Evolutionary conservation across 2,888 invertebrate species (phyloP).

Genomic region (Melolontha melolontha): DNA sequence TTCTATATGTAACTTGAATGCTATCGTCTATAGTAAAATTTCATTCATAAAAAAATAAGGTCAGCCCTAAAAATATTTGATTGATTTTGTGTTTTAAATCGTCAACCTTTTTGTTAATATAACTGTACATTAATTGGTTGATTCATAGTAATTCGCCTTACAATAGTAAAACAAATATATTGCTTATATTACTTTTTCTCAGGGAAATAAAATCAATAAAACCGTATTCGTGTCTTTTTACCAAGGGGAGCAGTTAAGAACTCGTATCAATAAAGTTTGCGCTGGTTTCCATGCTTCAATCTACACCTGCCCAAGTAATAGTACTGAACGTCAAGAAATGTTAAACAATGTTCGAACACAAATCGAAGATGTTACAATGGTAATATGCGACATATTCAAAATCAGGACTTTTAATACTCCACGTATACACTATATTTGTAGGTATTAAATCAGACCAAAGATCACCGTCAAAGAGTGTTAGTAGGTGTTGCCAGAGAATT

Average conservation of each 20-base stretch:
- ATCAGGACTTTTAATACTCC: too few relatives aligned
- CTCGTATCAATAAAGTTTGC: conserved; percentile 91
- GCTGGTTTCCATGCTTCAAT: conserved; percentile 91
- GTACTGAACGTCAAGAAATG: conserved; percentile 87
- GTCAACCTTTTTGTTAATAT: too few relatives aligned
- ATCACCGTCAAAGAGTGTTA: conserved; percentile 87
- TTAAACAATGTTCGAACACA: conserved; percentile 88
- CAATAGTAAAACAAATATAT: too few relatives aligned
- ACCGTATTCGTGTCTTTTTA: conserved; percentile 89
- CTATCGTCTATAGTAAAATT: too few relatives aligned
- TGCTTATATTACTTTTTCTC: conserved; percentile 48
- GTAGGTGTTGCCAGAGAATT: conserved; percentile 88
- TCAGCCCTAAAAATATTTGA: too few relatives aligned
- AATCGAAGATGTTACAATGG: conserved; percentile 87
- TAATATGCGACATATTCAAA: neutral
- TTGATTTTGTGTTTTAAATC: too few relatives aligned
- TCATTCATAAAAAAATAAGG: too few relatives aligned
- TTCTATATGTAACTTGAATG: too few relatives aligned
- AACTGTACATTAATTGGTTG: too few relatives aligned
- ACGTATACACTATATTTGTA: conserved; percentile 55
- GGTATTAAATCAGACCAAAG: conserved; percentile 89
- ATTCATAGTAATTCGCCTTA: too few relatives aligned
- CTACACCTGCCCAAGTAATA: conserved; percentile 91
- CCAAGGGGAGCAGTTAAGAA: conserved; percentile 92
- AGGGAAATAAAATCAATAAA: conserved; percentile 90